Conservation (phyloP, 53 echinoderm and acorn worm species). For the Stichopus horrens region DNA sequence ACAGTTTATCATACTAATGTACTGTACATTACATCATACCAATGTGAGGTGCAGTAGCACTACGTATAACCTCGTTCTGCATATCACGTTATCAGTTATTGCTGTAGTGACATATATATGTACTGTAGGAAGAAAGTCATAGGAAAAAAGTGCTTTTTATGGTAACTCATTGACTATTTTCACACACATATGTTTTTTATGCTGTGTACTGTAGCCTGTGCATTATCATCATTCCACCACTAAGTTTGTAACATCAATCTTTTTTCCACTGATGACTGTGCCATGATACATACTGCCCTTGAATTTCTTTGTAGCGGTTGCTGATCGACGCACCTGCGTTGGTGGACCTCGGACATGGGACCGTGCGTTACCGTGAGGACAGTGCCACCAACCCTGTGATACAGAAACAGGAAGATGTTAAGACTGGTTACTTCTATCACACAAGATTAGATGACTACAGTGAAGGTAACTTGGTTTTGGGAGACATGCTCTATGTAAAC, state of each 20-base stretch:
- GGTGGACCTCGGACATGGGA: conserved; percentile 89
- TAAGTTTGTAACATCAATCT: not conserved
- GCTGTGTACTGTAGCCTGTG: not conserved
- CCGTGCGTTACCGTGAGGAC: conserved; percentile 78
- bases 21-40: too few relatives aligned
- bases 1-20: too few relatives aligned
- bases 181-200: not conserved
- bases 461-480: conserved; percentile 64
- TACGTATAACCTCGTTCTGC: too few relatives aligned
- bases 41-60: too few relatives aligned
- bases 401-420: conserved; percentile 48
- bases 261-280: not conserved
- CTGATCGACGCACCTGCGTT: conserved; percentile 94
- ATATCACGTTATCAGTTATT: too few relatives aligned
- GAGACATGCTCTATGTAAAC: too few relatives aligned
- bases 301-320: conserved; percentile 59
- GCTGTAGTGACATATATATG: too few relatives aligned
- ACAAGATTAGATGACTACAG: conserved; percentile 93
- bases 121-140: too few relatives aligned
- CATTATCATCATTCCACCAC: not conserved
- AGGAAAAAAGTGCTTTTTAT: too few relatives aligned
- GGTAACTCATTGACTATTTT: too few relatives aligned
- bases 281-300: too few relatives aligned
- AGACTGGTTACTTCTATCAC: conserved; percentile 97
- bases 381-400: conserved; percentile 49